A percentile compares a stretch with the other conserved stretches of the same genome.
These are phyloP conservation scores for Ceyx cyanopectus DNA, from an alignment of 2,113 vertebrate genomes.

Conservation along the genomic window DNA sequence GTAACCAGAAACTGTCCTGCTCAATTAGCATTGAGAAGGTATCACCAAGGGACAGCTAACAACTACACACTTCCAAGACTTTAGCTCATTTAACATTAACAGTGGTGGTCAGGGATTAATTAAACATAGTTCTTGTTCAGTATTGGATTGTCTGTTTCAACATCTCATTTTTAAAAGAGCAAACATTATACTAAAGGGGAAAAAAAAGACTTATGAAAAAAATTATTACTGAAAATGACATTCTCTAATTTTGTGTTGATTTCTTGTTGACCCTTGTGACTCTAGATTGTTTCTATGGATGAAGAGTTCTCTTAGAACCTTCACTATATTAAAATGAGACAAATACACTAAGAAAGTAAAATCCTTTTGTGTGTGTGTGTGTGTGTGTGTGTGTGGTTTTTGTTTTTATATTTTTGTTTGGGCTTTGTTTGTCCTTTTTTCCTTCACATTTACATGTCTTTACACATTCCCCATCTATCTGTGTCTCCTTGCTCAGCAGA, in stretches of 20 bases:
- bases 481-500: constrained; percentile 3
- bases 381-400: too few species aligned
- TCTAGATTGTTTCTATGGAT: neutral
- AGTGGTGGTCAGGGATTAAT: neutral
- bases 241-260: neutral
- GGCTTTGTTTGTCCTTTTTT: neutral
- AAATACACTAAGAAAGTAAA: neutral
- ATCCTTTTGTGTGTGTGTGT: neutral
- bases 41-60: neutral
- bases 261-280: neutral
- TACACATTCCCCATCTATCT: neutral
- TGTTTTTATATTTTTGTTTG: too few species aligned
- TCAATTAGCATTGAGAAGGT: neutral
- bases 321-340: neutral
- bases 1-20: neutral
- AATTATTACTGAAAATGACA: neutral
- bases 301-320: neutral
- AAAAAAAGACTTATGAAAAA: neutral
- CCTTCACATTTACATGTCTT: neutral
- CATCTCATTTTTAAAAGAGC: neutral
- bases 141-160: neutral
- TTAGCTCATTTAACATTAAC: neutral
- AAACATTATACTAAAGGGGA: neutral
- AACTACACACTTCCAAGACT: neutral
- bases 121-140: neutral